phyloP scores from a whole-genome alignment of 2,797 vertebrate genomes.

The Diplodus puntazzo region DNA sequence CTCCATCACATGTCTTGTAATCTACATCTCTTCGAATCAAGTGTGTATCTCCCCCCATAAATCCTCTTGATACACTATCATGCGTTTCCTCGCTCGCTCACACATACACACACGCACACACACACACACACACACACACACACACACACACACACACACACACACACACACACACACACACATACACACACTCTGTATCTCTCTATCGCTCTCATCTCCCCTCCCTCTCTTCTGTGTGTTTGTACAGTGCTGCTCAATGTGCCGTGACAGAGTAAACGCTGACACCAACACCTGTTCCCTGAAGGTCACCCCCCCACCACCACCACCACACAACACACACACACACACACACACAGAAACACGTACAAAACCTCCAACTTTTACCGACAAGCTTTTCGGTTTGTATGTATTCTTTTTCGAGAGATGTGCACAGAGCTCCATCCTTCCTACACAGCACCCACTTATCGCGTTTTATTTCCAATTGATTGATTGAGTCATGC shows the following conservation, averaged over 20 bases:
- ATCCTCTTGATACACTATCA: constrained; percentile 47
- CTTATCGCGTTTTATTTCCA: constrained; percentile 55
- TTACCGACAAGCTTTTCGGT: constrained; percentile 18
- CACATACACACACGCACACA: constrained; percentile 9
- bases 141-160: neutral
- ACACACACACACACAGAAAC: neutral
- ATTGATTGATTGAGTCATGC: constrained; percentile 62
- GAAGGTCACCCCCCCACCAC: constrained; percentile 71
- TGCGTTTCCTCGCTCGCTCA: constrained; percentile 4
- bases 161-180: neutral
- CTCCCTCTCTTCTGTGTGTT: constrained; percentile 58
- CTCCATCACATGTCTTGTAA: neutral
- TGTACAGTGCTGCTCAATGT: constrained; percentile 74
- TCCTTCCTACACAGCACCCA: constrained; percentile 58
- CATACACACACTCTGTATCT: constrained; percentile 9
- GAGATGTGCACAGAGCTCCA: constrained; percentile 24
- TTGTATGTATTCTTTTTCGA: constrained; percentile 20
- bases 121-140: constrained; percentile 7
- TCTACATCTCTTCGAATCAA: constrained; percentile 26
- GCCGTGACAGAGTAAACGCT: constrained; percentile 77
- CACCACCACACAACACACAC: constrained; percentile 2
- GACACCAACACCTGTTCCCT: constrained; percentile 80
- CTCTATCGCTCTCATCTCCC: constrained; percentile 2
- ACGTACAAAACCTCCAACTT: constrained; percentile 23
- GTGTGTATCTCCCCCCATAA: constrained; percentile 32